phyloP scores from a whole-genome alignment of 2,888 invertebrate genomes.

The Callyntrura guangdongensis region DNA sequence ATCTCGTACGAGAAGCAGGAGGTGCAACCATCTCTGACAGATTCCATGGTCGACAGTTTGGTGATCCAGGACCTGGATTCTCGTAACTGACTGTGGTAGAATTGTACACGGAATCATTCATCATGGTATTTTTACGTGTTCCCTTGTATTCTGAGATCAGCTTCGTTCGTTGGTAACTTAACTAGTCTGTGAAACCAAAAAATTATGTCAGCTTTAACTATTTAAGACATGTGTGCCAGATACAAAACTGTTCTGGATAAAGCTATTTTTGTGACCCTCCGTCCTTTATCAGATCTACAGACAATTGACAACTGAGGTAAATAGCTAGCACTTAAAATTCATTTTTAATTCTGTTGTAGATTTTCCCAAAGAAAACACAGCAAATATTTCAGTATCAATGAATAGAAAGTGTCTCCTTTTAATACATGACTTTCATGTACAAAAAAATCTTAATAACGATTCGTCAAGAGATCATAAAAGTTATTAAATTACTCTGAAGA shows the following conservation, averaged over 20 bases:
- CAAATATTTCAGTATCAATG: neutral
- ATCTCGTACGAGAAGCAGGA: slow-evolving; percentile 73
- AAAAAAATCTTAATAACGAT: neutral
- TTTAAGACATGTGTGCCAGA: no score
- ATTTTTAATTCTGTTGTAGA: no score
- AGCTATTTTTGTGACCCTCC: no score
- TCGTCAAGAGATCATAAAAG: neutral
- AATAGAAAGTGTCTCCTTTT: neutral
- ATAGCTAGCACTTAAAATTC: no score
- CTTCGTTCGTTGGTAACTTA: slow-evolving; percentile 1
- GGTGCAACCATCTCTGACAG: slow-evolving; percentile 79
- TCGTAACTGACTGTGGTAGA: slow-evolving; percentile 82
- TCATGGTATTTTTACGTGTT: neutral
- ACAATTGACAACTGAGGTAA: no score
- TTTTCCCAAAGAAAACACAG: no score
- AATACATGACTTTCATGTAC: neutral
- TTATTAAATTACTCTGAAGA: no score
- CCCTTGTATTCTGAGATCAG: slow-evolving; percentile 15
- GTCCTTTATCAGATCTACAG: no score
- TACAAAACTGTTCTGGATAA: no score
- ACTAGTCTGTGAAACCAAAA: neutral
- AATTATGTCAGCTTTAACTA: no score
- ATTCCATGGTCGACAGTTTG: slow-evolving; percentile 79
- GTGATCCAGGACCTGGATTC: slow-evolving; percentile 66
- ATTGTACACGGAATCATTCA: slow-evolving; percentile 81